Conservation (phyloP, 2,113 vertebrate species). For the Phalacrocorax brasilianus region DNA sequence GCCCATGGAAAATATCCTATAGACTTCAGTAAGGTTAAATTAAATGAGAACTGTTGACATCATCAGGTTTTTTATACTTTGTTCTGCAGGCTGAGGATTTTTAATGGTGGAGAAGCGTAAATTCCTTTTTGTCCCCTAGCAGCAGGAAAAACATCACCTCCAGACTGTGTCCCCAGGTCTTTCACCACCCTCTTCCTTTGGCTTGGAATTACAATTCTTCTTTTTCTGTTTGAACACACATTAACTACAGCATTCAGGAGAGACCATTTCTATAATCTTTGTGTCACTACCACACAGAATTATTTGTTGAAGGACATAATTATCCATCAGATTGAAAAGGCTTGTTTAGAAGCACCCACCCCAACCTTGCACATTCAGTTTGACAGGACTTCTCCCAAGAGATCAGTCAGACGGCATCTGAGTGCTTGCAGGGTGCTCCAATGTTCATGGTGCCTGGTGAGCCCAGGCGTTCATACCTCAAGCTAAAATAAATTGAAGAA, state of each 20-base stretch:
- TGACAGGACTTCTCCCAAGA: neutral
- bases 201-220: neutral
- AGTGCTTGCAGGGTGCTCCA: neutral
- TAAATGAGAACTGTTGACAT: neutral
- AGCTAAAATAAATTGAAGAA: neutral
- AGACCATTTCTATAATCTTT: neutral
- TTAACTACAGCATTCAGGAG: neutral
- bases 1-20: neutral
- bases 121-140: neutral
- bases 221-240: neutral
- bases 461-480: neutral
- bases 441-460: neutral
- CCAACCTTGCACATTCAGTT: neutral
- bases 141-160: neutral
- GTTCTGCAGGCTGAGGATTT: neutral
- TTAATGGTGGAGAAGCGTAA: rapidly evolving
- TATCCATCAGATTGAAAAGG: neutral
- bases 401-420: neutral
- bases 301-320: neutral
- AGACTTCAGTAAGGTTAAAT: neutral
- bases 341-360: neutral
- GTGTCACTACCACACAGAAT: neutral
- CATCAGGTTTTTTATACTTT: rapidly evolving
- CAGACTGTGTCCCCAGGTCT: neutral
- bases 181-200: neutral